Evolutionary conservation across 2,888 invertebrate genomes (phyloP), one percentile per base, ranked within the genome.

Genomic region (Ormyrus nitidulus): DNA sequence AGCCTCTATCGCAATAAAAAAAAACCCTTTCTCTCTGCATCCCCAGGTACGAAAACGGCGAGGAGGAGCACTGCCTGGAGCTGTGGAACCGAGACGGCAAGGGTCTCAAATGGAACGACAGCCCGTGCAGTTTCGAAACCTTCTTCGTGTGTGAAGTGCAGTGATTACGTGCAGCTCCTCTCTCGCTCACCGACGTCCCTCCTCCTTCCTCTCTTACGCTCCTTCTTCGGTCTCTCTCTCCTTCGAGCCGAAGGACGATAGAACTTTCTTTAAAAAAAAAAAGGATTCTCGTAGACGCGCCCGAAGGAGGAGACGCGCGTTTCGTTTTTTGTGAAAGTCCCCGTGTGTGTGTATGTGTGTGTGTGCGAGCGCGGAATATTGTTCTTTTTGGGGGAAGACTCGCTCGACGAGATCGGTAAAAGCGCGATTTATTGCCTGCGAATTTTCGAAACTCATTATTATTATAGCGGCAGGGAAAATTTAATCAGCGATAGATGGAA

Each of bases 91-190:
- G 97, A 83, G 97, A 97, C 88, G 97, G 96, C 82, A 97, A 97
- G 89, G 97, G 97, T 0, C 92, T 97, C 11, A 97, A 96, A 88
- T 97, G 97, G 97, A 97, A 97, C 91, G 97, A 97, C 90, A 96
- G 97, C 0, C 97, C 97, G 0, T 97, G 97, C 90, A 97, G 96
- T 83, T 97, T 97, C 87, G 97, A 97, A 91, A 97, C 97, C 1
- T 97, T 93, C 91, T 97, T 97, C 91, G 96, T 97, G 76, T 97
- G 97, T 90, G 97, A 97, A 93, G 95, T 96, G 84, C 94, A 94
- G 84, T 90, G 89, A 90, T 34, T 34, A 34, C 34, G 34, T 34
- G 34, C 34, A 4, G 34, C 34, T 34, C 34, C 34, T 34, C 34
- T 34, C 34, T 34, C 13, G 51, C 44, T 19, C 19, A 11, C 75